Conservation (phyloP, 2,888 invertebrate species). For the Achlya flavicornis region DNA sequence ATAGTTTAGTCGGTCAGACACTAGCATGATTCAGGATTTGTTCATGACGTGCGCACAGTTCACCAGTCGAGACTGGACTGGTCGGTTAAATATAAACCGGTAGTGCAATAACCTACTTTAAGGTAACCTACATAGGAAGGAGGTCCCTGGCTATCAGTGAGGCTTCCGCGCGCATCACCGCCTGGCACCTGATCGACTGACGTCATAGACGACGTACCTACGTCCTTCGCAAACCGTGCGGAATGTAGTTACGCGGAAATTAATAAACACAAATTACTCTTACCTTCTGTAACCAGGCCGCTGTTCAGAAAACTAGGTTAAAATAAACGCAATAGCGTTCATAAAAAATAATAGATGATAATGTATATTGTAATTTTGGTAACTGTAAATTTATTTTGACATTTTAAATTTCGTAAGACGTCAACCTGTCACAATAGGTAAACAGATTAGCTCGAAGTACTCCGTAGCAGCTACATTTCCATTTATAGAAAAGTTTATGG, state of each 20-base stretch:
- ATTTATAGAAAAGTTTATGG: too few species aligned
- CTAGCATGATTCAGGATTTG: conserved; percentile 47
- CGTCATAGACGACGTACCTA: conserved; percentile 62
- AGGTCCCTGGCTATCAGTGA: conserved; percentile 71
- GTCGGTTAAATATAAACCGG: conserved; percentile 60
- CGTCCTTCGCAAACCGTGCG: conserved; percentile 63
- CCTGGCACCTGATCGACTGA: conserved; percentile 76
- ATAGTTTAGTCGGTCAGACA: conserved; percentile 42
- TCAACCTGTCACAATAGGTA: not conserved
- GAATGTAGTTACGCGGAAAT: conserved; percentile 70
- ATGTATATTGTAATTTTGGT: conserved; percentile 22
- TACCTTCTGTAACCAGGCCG: conserved; percentile 65
- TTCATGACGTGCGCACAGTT: conserved; percentile 54
- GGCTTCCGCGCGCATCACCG: conserved; percentile 70
- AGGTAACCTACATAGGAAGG: conserved; percentile 77
- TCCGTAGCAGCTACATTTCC: too few species aligned
- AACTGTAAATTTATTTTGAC: conserved; percentile 52
- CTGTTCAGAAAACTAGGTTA: conserved; percentile 64
- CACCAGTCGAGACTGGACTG: conserved; percentile 61
- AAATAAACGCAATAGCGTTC: conserved; percentile 50
- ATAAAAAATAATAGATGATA: conserved; percentile 27
- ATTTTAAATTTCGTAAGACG: conserved; percentile 22
- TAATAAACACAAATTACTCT: conserved; percentile 71
- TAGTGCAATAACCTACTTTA: conserved; percentile 83
- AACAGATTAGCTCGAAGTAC: too few species aligned